Percentiles rank a stretch among this genome's conserved stretches.
Evolutionary conservation across 2,888 invertebrate species (phyloP).

Genomic region (Diploptera punctata): DNA sequence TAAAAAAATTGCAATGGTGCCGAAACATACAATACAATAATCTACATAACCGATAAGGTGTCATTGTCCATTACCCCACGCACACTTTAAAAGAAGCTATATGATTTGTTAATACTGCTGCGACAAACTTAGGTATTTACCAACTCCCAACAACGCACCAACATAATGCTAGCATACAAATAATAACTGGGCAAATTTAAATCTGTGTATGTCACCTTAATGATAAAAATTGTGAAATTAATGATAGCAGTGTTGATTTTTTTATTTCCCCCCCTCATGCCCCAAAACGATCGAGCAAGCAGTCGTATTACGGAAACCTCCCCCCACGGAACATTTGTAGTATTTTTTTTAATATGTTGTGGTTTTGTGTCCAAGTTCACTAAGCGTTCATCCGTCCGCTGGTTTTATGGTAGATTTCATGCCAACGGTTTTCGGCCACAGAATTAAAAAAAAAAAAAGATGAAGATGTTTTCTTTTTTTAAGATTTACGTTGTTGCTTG

Average conservation of each 20-base stretch:
- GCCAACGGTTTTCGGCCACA: conserved; percentile 36
- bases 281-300: conserved; percentile 23
- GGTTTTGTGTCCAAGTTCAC: conserved; percentile 39
- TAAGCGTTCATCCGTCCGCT: conserved; percentile 32
- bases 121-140: not conserved
- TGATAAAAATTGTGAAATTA: conserved; percentile 29
- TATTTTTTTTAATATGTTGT: conserved; percentile 24
- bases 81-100: conserved; percentile 12
- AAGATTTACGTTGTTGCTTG: conserved; percentile 33
- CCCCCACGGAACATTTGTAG: conserved; percentile 26
- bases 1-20: conserved; percentile 19
- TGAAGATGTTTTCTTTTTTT: conserved; percentile 40
- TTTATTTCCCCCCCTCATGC: conserved; percentile 20
- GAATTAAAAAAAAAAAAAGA: conserved; percentile 39
- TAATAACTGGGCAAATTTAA: conserved; percentile 16
- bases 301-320: conserved; percentile 19
- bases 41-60: conserved; percentile 6
- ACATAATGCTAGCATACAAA: conserved; percentile 16
- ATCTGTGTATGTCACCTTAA: conserved; percentile 15
- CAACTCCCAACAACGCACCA: conserved; percentile 15
- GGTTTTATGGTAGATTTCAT: conserved; percentile 19
- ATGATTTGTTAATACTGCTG: conserved; percentile 24
- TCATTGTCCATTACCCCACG: conserved; percentile 5
- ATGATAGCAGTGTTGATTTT: conserved; percentile 13
- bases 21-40: conserved; percentile 18